Evolutionary conservation across 64 coral and sea anemone species (phyloP), one percentile per base, ranked within the genome.

Genomic region (Platygyra sinensis): DNA sequence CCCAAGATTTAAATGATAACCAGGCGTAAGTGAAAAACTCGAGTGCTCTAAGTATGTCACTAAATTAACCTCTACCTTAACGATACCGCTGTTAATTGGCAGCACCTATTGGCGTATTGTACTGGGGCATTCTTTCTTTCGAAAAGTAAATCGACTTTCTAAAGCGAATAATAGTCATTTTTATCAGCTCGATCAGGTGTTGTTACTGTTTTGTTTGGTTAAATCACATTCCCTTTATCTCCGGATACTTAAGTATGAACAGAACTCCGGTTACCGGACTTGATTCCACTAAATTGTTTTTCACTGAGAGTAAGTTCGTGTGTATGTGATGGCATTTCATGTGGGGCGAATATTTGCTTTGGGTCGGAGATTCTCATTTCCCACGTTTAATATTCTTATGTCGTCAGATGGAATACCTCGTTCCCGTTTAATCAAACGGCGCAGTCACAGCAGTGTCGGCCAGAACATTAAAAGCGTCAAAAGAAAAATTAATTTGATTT

Each of bases 11-110:
- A 72, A 71, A 1, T 25, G 38, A 51, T 69, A 28, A 31, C 11
- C 27, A 72, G 22, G 20, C 65, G 14, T 85, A 85, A 85, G 81
- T 85, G 81, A 85, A 85, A 85, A 85, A 27, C 62, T 69, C n/a
- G 63, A 85, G 62, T 85, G 81, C 15, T n/a, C 24, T 72, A 27
- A 85, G 61, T 50, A 33, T 30, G 81, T 71, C 62, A 65, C 11
- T 24, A 71, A 71, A 85, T 85, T 85, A 85, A 69, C 62, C 81
- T 69, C 49, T 67, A 16, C 62, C 63, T 5, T 46, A 22, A 72
- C 33, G 81, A 52, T 69, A 11, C 22, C 61, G 30, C 62, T 61
- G 60, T 32, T 83, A 8, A 57, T 57, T 57, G 54, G 54, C 15
- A 57, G 10, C 15, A 57, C 15, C 79, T 20, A 18, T 20, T 81